These are phyloP conservation scores for Dallia pectoralis DNA, from an alignment of 2,797 vertebrate species.

Conservation along the genomic window DNA sequence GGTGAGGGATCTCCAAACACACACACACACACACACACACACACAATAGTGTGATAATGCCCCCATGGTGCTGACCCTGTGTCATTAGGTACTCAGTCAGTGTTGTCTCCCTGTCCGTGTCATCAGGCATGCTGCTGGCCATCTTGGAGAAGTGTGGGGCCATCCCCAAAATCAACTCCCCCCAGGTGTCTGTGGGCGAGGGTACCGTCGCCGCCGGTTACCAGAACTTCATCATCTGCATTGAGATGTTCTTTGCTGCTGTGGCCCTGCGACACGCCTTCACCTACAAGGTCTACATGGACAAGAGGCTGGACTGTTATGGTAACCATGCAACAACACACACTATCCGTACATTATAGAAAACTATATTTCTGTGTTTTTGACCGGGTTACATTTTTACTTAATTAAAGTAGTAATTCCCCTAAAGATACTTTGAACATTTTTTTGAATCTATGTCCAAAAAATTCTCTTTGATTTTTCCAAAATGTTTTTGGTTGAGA, in stretches of 20 bases:
- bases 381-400: too few relatives aligned
- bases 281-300: constrained; percentile 94
- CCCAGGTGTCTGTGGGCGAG: constrained; percentile 88
- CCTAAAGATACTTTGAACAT: too few relatives aligned
- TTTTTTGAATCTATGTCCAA: too few relatives aligned
- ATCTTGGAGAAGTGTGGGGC: constrained; percentile 97
- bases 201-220: constrained; percentile 96
- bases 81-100: not conserved
- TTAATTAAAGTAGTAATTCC: too few relatives aligned
- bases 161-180: constrained; percentile 92
- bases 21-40: not conserved
- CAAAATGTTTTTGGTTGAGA: too few relatives aligned
- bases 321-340: constrained; percentile 67
- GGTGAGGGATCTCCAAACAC: constrained; percentile 42
- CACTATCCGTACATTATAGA: not conserved
- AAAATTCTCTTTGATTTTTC: too few relatives aligned
- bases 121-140: constrained; percentile 92
- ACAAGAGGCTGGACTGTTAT: constrained; percentile 92
- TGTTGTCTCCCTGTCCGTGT: not conserved
- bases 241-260: constrained; percentile 99
- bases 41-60: not conserved
- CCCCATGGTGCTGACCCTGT: not conserved
- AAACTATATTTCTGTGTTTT: too few relatives aligned
- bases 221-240: constrained; percentile 98
- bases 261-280: constrained; percentile 93